Evolutionary conservation across 2,113 vertebrate genomes (phyloP).

Genomic region (Phylloscopus whistleri): DNA sequence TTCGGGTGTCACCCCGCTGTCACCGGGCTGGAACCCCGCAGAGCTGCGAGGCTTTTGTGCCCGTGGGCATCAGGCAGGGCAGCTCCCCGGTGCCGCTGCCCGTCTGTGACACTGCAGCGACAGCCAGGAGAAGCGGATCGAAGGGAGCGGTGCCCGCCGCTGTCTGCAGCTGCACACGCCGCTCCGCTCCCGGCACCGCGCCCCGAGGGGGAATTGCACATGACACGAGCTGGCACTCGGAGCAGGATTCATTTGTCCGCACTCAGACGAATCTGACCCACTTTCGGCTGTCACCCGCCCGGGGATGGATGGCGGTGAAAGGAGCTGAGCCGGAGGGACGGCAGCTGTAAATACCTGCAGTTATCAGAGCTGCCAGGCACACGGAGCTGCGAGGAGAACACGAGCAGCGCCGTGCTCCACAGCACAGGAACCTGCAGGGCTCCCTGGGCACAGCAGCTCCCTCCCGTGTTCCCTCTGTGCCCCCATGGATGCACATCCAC

Average conservation of each 20-base stretch:
- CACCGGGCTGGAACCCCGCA: neutral
- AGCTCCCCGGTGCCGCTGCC: neutral
- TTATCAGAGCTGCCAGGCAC: neutral
- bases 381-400: neutral
- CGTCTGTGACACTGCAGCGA: neutral
- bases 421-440: neutral
- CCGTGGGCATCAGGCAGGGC: neutral
- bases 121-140: neutral
- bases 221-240: neutral
- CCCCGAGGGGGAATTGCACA: neutral
- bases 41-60: neutral
- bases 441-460: neutral
- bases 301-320: neutral
- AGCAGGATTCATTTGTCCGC: neutral
- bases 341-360: neutral
- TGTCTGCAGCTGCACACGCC: neutral
- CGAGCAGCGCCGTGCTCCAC: neutral
- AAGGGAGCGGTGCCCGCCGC: too few species aligned
- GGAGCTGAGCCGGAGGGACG: neutral
- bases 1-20: neutral
- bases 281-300: neutral
- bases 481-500: accelerated
- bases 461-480: accelerated
- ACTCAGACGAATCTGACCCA: neutral
- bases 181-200: neutral